Percentiles rank a stretch among this genome's conserved stretches.
phyloP scores from a whole-genome alignment of 2,888 invertebrate genomes.

The Drosophila austrosaltans region DNA sequence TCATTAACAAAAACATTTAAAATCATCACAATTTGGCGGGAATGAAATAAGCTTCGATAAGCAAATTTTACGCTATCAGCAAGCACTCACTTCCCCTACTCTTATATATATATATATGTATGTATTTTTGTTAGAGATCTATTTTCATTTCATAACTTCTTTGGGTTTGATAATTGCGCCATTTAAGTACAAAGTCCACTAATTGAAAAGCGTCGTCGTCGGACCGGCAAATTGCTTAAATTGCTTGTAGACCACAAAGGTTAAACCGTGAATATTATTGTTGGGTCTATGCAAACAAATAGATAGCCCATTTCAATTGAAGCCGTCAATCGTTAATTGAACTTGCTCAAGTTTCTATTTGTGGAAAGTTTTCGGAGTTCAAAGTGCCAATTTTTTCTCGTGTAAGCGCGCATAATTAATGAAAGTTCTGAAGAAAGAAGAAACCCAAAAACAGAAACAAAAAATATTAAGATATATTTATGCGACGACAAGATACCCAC shows the following conservation, averaged over 20 bases:
- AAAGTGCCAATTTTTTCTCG: conserved; percentile 47
- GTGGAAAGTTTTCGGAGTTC: conserved; percentile 63
- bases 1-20: not conserved
- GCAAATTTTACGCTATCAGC: conserved; percentile 19
- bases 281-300: conserved; percentile 12
- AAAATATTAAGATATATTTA: not conserved
- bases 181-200: conserved; percentile 49
- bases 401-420: conserved; percentile 50
- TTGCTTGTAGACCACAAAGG: conserved; percentile 43
- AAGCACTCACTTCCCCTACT: conserved; percentile 21
- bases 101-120: not conserved
- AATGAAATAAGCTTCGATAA: conserved; percentile 11
- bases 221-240: conserved; percentile 48
- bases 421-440: conserved; percentile 45
- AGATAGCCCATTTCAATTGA: conserved; percentile 34
- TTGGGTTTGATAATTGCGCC: conserved; percentile 32
- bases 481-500: not conserved
- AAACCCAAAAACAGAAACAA: conserved; percentile 20
- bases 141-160: conserved; percentile 35
- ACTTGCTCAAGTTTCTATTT: conserved; percentile 20
- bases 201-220: conserved; percentile 11
- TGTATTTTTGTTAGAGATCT: conserved; percentile 34
- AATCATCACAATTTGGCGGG: not conserved
- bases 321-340: conserved; percentile 52
- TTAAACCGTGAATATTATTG: conserved; percentile 39